Base-by-base conservation (phyloP, 2,113 vertebrate genomes). In the Nerophis lumbriciformis region DNA sequence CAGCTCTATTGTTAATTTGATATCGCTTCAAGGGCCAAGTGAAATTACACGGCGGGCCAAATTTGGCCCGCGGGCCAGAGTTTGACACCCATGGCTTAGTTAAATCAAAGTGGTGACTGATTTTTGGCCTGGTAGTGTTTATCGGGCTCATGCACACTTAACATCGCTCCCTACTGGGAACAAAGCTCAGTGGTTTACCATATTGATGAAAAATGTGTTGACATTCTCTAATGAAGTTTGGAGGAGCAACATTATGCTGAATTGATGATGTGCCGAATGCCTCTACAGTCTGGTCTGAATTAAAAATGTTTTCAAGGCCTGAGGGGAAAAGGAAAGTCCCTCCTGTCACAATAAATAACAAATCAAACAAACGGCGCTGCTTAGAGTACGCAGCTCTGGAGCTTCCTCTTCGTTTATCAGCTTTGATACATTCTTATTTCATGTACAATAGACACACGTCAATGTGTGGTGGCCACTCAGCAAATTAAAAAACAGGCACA, bases 181-280 rank as follows among this genome's bases (percentile, higher is more conserved):
- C 63, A 59, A 65, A 76, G 63, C 66, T 71, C 61, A 74, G 28
- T 51, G 60, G 54, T 71, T 83, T 77, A 73, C 63, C 73, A 79
- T 83, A 66, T 53, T 79, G 75, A 77, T 64, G 19, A 68, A 59
- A 59, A 54, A 60, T 47, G 59, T 79, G 78, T 76, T 76, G 79
- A 76, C 64, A 59, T 74, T 75, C 67, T 73, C 71, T 48, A 66
- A 61, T 69, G 59, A 63, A 55, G 73, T 81, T 81, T 76, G 68
- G 77, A 75, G 69, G 79, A 72, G 71, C 69, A 73, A n/a, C 59
- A 64, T 79, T 86, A 57, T 77, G 84, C 85, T 85, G 86, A 89
- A 70, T 35, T 63, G 64, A 76, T 62, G 60, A 80, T 81, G 85
- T 72, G 69, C 55, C 74, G 73, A 86, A 82, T 74, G 66, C 79